Conservation (phyloP, 2,888 invertebrate genomes). For the Gasteruption jaculator region DNA sequence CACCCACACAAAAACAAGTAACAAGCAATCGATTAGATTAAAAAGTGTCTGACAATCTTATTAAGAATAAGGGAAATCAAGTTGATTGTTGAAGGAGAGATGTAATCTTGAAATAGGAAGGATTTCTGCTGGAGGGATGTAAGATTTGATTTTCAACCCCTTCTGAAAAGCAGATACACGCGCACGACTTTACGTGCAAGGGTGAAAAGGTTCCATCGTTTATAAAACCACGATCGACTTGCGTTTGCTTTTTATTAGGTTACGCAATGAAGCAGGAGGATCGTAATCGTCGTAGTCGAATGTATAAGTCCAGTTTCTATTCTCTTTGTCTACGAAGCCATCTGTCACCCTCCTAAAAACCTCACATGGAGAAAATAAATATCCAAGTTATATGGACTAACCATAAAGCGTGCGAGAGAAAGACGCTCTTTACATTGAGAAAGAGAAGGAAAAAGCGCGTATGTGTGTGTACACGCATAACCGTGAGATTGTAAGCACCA, state of each 20-base stretch:
- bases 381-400: conserved; percentile 13
- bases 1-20: too few species aligned
- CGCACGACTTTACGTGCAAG: background rate
- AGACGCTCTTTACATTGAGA: background rate
- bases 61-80: too few species aligned
- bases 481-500: conserved; percentile 12
- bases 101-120: conserved; percentile 18
- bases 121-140: conserved; percentile 22
- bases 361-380: background rate
- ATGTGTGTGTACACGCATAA: conserved; percentile 3
- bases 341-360: conserved; percentile 35
- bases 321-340: conserved; percentile 43
- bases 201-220: background rate
- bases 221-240: conserved; percentile 26
- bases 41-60: too few species aligned
- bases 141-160: conserved; percentile 42
- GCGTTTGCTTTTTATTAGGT: conserved; percentile 39
- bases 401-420: conserved; percentile 13
- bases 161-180: too few species aligned
- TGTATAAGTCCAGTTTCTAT: too few species aligned
- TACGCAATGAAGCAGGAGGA: conserved; percentile 36
- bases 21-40: too few species aligned
- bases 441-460: conserved; percentile 2
- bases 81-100: conserved; percentile 6
- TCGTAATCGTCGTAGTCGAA: too few species aligned